Conservation (phyloP, 2,113 vertebrate genomes). For the Pyxicephalus adspersus region DNA sequence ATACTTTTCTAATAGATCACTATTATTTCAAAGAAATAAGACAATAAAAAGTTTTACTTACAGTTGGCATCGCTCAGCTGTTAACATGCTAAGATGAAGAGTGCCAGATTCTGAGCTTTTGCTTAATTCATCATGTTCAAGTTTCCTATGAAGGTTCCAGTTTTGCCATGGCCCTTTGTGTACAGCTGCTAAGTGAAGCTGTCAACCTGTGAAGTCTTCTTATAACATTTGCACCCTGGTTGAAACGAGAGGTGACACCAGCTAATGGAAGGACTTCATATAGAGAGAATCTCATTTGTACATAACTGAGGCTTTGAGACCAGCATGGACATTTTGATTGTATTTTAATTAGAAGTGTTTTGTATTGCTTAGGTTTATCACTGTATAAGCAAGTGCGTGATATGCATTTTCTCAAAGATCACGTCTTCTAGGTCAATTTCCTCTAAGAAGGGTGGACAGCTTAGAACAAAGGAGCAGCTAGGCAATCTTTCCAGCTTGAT, state of each 20-base stretch:
- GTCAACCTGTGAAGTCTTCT: constrained; percentile 63
- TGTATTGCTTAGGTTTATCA: constrained; percentile 60
- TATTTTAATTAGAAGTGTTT: constrained; percentile 60
- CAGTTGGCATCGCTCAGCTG: constrained; percentile 35
- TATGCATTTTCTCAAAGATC: constrained; percentile 37
- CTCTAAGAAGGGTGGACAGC: constrained; percentile 57
- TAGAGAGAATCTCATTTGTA: constrained; percentile 64
- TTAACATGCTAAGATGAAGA: constrained; percentile 56
- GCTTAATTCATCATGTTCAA: constrained; percentile 46
- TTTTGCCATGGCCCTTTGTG: constrained; percentile 39
- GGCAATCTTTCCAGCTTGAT: constrained; percentile 11
- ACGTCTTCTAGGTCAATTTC: constrained; percentile 57
- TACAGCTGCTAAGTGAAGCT: constrained; percentile 57
- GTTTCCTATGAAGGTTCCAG: constrained; percentile 44
- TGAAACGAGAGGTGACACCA: constrained; percentile 60
- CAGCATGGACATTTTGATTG: constrained; percentile 60
- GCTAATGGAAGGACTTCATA: constrained; percentile 62
- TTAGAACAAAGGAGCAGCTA: constrained; percentile 49
- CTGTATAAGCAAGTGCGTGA: constrained; percentile 54
- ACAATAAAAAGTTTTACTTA: neutral
- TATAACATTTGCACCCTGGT: constrained; percentile 55
- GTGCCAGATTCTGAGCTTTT: constrained; percentile 59
- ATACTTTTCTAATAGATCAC: too few species aligned
- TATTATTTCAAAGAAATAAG: neutral
- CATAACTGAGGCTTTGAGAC: constrained; percentile 40